These are phyloP conservation scores for Chironex yamaguchii DNA, from an alignment of 30 jellyfish, hydroid and myxozoan species.

Conservation along the genomic window DNA sequence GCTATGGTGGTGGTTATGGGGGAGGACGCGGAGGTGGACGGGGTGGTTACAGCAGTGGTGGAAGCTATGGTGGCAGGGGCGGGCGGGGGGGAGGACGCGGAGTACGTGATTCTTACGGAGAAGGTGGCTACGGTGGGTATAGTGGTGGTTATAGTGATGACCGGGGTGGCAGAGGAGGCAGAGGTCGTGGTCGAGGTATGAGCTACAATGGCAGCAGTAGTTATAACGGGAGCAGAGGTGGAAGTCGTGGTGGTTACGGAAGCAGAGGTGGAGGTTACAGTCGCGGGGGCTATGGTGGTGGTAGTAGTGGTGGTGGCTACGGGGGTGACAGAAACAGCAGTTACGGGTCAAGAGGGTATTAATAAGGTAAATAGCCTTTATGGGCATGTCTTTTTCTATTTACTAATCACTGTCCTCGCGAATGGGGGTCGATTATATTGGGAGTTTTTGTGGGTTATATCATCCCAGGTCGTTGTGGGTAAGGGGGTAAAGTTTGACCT, in stretches of 20 bases:
- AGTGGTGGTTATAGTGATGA: slow-evolving; percentile 41
- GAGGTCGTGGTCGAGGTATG: slow-evolving; percentile 65
- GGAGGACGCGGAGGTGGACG: slow-evolving; percentile 39
- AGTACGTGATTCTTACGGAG: slow-evolving; percentile 45
- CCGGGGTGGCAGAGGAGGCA: slow-evolving; percentile 74
- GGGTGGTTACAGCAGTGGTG: slow-evolving; percentile 2
- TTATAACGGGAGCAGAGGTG: slow-evolving; percentile 36
- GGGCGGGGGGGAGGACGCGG: slow-evolving; percentile 71
- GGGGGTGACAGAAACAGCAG: not conserved
- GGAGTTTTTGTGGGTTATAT: no score
- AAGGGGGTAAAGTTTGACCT: no score
- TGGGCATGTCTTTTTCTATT: not conserved
- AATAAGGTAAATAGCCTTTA: not conserved
- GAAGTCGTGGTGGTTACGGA: slow-evolving; percentile 33
- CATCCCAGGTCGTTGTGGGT: no score
- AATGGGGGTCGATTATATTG: no score
- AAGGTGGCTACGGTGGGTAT: slow-evolving; percentile 65
- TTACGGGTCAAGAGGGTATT: not conserved
- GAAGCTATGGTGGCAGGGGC: not conserved
- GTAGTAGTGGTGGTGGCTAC: slow-evolving; percentile 78
- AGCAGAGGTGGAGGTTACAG: slow-evolving; percentile 75
- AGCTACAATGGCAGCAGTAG: slow-evolving; percentile 44
- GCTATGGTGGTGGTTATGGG: slow-evolving; percentile 72
- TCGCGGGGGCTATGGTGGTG: slow-evolving; percentile 80
- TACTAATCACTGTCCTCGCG: not conserved